Evolutionary conservation across 2,888 invertebrate species (phyloP), one percentile per base, ranked within the genome.

Genomic region (Galerucella calmariensis): DNA sequence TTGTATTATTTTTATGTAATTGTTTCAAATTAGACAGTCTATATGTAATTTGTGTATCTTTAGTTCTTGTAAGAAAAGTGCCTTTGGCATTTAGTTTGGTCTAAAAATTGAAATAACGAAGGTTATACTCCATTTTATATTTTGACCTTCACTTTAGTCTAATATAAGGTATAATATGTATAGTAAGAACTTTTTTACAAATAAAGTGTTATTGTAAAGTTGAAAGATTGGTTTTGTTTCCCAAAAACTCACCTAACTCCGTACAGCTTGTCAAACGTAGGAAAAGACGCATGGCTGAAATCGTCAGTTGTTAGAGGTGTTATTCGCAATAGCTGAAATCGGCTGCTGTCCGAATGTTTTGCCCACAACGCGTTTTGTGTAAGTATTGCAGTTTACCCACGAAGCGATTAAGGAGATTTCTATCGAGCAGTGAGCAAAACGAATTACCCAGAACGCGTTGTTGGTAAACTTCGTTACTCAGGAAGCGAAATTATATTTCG

Each of bases 61-160:
- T 35, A 62, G 41, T 20, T 65, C 5, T 48, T 59, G 53, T 71
- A 66, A 51, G 67, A 69, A 59, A 73, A 76, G 78, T 78, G 78
- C 78, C 78, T 78, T 78, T 16, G 78, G 78, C 78, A 78, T 78
- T 73, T 76, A 66, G 41, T 70, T 72, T 63, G n/a, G 48, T 59
- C 5, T 62, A 67, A 62, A 65, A 9, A 69, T 69, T 48, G 27
- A 51, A 61, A 59, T 63, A 67, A 11, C 12, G 66, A 66, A 74
- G 35, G 44, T 48, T 53, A 41, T 16, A 20, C 62, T 67, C 16
- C 44, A 24, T 41, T 61, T 16, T 74, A 62, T 67, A 73, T 69
- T 69, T 73, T 65, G 20, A 58, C 12, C 69, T 67, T 66, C 51
- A 68, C 27, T 61, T 35, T 73, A 73, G 59, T 44, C 14, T 48